phyloP scores from a whole-genome alignment of 2,113 vertebrate genomes.

The Halichoeres trimaculatus region DNA sequence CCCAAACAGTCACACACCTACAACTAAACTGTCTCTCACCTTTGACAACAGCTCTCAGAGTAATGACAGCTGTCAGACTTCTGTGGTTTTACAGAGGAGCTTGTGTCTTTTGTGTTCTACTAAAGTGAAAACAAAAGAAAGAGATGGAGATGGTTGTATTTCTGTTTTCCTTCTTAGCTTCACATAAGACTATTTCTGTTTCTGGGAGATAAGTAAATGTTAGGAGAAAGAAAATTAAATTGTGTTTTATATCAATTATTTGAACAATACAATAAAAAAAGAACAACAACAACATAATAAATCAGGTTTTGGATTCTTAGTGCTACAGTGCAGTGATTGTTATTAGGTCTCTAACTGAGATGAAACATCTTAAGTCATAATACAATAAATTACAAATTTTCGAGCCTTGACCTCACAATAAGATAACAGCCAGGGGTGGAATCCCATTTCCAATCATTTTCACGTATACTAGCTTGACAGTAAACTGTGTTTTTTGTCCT shows the following conservation, averaged over 20 bases:
- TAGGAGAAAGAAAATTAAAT: too few species aligned
- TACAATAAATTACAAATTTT: neutral
- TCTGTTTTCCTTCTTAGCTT: neutral
- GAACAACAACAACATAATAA: too few species aligned
- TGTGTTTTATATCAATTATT: too few species aligned
- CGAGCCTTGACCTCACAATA: neutral
- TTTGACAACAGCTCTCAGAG: conserved; percentile 13
- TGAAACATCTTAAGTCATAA: neutral
- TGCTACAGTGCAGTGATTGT: too few species aligned
- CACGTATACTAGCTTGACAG: conserved; percentile 4
- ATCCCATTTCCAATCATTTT: conserved; percentile 7
- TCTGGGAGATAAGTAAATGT: too few species aligned
- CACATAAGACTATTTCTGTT: neutral
- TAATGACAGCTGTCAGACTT: conserved; percentile 21
- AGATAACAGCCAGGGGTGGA: neutral
- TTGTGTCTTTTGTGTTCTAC: neutral
- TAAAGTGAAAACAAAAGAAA: neutral
- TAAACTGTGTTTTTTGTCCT: neutral
- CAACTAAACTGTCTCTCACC: conserved; percentile 19
- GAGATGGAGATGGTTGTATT: neutral
- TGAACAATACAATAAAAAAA: too few species aligned
- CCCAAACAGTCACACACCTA: conserved; percentile 11
- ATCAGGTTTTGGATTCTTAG: too few species aligned
- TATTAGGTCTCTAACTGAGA: too few species aligned
- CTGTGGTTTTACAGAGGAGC: neutral